Evolutionary conservation across 2,888 invertebrate genomes (phyloP), one percentile per base, ranked within the genome.

Genomic region (Agriopis leucophaearia): DNA sequence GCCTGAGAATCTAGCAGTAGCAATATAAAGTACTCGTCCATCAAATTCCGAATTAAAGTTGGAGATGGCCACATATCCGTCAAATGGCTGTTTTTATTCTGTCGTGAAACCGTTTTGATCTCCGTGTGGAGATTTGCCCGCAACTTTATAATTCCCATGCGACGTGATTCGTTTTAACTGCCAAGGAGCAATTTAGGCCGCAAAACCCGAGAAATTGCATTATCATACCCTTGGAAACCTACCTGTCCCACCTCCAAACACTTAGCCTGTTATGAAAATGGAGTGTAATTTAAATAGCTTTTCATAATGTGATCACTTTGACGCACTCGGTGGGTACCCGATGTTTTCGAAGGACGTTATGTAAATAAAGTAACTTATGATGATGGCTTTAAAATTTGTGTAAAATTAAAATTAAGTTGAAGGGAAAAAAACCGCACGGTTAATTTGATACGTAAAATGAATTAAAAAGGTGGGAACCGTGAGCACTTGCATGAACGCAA

Each of bases 121-220:
- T 52, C 78, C 77, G 76, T 74, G 76, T 75, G 73, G 82, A 82
- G 85, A 82, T 88, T 86, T 84, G 76, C 81, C 86, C 84, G 77
- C 85, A 87, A 88, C 88, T 89, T 89, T 86, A 86, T 88, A 88
- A 90, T 87, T 85, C 86, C 81, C 72, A 65, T 62, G 84, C 81
- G 85, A 83, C 86, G 85, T 89, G 86, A 89, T 89, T 86, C 86
- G 86, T 85, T 88, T 88, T 86, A 86, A 87, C 82, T 85, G 84
- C 78, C 82, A 85, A 86, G 85, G 80, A 88, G 85, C 86, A 88
- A 88, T 90, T 89, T 87, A 80, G 81, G 71, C 74, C 76, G 81
- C 74, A 81, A 83, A 83, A 81, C 82, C 80, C 77, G 74, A 78
- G 76, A 85, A 88, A 88, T 88, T 85, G 81, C 82, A 84, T 89